Conservation (phyloP, 2,797 vertebrate genomes). For the Pristis pectinata region DNA sequence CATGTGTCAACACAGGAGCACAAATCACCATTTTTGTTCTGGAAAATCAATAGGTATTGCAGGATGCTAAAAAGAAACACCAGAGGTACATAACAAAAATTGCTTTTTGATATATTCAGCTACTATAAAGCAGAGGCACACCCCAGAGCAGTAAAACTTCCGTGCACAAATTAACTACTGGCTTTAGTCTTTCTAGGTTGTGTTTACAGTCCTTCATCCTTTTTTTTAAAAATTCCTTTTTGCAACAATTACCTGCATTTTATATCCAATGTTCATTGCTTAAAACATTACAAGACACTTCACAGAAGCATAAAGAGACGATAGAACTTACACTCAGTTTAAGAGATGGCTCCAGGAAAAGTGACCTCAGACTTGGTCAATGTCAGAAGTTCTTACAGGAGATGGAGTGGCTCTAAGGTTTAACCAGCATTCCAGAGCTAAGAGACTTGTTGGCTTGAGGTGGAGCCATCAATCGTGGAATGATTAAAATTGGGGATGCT, state of each 20-base stretch:
- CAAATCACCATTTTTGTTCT: background rate
- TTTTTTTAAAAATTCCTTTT: background rate
- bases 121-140: too few species aligned
- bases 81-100: background rate
- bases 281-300: too few species aligned
- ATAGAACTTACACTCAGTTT: background rate
- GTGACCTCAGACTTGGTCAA: background rate
- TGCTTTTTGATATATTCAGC: background rate
- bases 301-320: background rate
- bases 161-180: background rate
- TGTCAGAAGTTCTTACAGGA: too few species aligned
- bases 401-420: too few species aligned
- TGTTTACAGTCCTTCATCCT: background rate
- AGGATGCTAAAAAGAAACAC: background rate
- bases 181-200: background rate
- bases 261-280: background rate
- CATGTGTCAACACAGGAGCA: too few species aligned
- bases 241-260: background rate
- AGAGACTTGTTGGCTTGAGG: too few species aligned
- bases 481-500: too few species aligned
- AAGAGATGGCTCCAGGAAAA: background rate
- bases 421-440: too few species aligned
- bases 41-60: too few species aligned
- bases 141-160: background rate
- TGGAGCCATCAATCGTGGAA: too few species aligned